Evolutionary conservation across 2,113 vertebrate species (phyloP).

Genomic region (Paramormyrops kingsleyae): DNA sequence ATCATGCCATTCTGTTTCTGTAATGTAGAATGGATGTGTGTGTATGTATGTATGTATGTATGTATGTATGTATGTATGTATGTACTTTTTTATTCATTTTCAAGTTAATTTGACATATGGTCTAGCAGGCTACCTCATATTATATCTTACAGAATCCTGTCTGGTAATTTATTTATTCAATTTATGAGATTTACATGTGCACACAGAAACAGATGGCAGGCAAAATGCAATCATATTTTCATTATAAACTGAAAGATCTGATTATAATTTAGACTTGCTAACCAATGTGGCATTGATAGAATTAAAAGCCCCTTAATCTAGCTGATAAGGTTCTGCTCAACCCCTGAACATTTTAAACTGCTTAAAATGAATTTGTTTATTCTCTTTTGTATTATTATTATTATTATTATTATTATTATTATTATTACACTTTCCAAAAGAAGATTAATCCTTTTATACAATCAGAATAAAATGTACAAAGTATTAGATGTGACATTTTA

Average conservation of each 20-base stretch:
- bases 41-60: too few relatives aligned
- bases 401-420: neutral
- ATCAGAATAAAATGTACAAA: neutral
- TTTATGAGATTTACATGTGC: constrained; percentile 45
- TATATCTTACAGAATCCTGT: constrained; percentile 27
- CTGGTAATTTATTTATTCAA: constrained; percentile 21
- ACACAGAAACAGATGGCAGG: constrained; percentile 47
- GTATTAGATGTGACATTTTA: neutral
- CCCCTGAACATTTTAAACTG: neutral
- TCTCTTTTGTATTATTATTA: neutral
- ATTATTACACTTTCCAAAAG: neutral
- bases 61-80: neutral
- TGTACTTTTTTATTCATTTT: neutral
- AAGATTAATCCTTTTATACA: neutral
- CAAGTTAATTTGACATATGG: neutral
- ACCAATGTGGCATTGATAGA: constrained; percentile 37
- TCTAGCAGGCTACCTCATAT: neutral
- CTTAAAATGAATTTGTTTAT: neutral
- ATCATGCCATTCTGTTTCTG: too few relatives aligned
- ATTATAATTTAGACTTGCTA: constrained; percentile 43
- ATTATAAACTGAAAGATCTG: constrained; percentile 44
- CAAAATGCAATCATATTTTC: constrained; percentile 49
- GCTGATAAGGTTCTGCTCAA: neutral
- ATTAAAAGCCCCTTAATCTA: constrained; percentile 22
- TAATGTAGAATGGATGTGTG: too few relatives aligned